Base-by-base conservation (phyloP, 2,113 vertebrate genomes). In the Microtus ochrogaster region DNA sequence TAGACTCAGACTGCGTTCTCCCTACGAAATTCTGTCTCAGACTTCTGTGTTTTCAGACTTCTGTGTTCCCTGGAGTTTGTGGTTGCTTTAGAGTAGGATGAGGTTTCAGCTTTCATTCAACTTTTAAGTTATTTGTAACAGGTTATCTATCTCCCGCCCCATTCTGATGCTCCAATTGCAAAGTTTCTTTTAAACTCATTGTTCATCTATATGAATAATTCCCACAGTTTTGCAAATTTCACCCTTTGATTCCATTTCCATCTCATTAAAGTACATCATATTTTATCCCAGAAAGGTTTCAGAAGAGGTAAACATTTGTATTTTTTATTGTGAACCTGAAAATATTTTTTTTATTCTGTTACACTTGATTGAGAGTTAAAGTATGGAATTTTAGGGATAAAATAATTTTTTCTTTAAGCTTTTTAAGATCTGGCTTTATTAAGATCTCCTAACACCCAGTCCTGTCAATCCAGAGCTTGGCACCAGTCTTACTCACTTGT, bases 31-130 rank as follows among this genome's bases (percentile, higher is more conserved):
- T 78, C 55, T 70, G 17, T 14, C n/a, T 24, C 39, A 39, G 22
- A 8, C 47, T 73, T 86, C 30, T 87, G n/a, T 61, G 49, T 49
- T 66, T 41, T 24, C 39, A 39, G 22, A 8, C 47, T 77, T 86
- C n/a, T 87, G n/a, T 61, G 58, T 61, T 66, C n/a, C 11, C 24
- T 82, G 19, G 24, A 77, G 26, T 81, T 87, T 88, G 22, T 93
- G 39, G 74, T 79, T 73, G 76, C 44, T 96, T 85, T 87, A 83
- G 82, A 92, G n/a, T 22, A 78, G 12, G 76, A 92, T 79, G 66
- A 41, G 1, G 16, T 73, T 49, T 90, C 8, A 66, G 16, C 12
- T 65, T 39, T 41, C 9, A 68, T 61, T 39, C 21, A 58, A 73
- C 4, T 66, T 91, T 65, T 88, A 65, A 74, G 49, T 41, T 90